Conservation (phyloP, 2,113 vertebrate species). For the Chamaetylas fuelleborni region DNA sequence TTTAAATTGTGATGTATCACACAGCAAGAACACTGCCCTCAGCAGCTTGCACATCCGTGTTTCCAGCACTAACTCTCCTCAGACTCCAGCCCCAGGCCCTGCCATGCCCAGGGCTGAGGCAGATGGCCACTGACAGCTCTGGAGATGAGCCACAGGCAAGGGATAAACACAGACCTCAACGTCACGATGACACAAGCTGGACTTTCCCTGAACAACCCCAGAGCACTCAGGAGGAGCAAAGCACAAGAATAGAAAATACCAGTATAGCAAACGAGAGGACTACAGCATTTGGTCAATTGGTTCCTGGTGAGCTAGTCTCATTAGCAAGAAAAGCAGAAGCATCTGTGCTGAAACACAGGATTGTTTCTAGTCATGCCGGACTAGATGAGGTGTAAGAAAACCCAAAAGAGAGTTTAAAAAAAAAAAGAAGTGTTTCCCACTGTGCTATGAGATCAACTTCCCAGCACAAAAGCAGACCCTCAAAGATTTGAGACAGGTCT, state of each 20-base stretch:
- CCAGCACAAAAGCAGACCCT: not conserved
- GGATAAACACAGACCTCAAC: not conserved
- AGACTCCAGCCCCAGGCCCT: not conserved
- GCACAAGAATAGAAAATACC: not conserved
- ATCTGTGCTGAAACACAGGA: not conserved
- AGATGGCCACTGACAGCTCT: not conserved
- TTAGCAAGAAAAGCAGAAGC: not conserved
- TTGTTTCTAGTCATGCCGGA: not conserved
- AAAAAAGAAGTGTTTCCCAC: not conserved
- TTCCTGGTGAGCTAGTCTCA: not conserved
- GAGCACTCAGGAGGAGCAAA: not conserved
- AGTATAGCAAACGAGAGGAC: not conserved
- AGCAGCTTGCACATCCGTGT: not conserved
- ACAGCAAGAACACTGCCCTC: not conserved
- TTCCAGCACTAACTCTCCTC: not conserved
- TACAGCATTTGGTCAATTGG: not conserved
- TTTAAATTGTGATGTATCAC: not conserved
- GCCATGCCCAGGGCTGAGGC: not conserved
- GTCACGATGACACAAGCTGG: not conserved
- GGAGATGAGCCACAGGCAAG: not conserved
- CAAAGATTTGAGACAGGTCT: not conserved
- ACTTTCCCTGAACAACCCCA: not conserved
- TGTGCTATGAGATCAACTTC: not conserved
- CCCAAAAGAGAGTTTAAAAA: not conserved
- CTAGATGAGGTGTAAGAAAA: not conserved